These are phyloP conservation scores for Spheniscus humboldti DNA, from an alignment of 2,797 vertebrate genomes.

Conservation along the genomic window DNA sequence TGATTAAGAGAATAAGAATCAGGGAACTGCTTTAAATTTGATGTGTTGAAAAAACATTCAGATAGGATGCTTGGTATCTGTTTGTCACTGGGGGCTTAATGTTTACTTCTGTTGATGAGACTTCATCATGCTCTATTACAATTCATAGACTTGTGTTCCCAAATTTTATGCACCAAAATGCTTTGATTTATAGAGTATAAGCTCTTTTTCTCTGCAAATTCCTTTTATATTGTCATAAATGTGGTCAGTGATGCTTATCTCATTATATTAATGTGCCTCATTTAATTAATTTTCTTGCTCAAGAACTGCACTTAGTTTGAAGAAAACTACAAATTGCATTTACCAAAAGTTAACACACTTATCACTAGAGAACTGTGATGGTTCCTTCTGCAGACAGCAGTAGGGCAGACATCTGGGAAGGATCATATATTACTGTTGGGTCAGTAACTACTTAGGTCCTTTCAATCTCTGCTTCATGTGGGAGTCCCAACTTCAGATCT, in stretches of 20 bases:
- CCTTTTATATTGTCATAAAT: constrained; percentile 51
- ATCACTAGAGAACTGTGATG: background rate
- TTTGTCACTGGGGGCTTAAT: constrained; percentile 68
- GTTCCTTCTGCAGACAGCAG: background rate
- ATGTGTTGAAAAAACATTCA: background rate
- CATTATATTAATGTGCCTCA: constrained; percentile 45
- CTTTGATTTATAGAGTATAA: constrained; percentile 70
- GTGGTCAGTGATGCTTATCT: constrained; percentile 59
- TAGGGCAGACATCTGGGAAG: background rate
- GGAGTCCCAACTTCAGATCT: background rate
- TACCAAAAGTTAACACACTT: no score
- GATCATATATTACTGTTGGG: accelerated
- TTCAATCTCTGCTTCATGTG: background rate
- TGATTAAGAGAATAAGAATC: constrained; percentile 44
- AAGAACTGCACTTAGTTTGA: constrained; percentile 18
- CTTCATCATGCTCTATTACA: constrained; percentile 76
- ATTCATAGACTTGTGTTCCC: constrained; percentile 74
- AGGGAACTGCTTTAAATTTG: constrained; percentile 21
- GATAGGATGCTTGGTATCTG: constrained; percentile 28
- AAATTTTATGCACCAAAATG: constrained; percentile 73
- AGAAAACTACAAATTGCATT: background rate
- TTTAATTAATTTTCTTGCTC: constrained; percentile 70
- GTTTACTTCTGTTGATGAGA: constrained; percentile 81
- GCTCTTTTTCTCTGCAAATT: background rate
- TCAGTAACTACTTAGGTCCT: accelerated